Conservation (phyloP, 2,797 vertebrate genomes). For the Anolis apletophallus region DNA sequence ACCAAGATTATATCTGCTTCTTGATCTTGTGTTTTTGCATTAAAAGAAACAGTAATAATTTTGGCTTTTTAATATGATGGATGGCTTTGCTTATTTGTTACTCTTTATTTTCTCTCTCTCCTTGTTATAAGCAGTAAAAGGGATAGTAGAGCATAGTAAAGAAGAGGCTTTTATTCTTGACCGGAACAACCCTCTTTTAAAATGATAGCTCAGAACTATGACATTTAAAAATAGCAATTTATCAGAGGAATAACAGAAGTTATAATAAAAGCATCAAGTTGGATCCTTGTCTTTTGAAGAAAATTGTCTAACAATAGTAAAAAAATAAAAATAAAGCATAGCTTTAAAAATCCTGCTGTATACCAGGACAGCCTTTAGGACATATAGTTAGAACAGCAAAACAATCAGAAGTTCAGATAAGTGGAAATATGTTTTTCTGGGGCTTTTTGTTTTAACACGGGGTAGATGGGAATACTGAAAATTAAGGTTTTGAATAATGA, state of each 20-base stretch:
- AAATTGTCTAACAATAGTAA: neutral
- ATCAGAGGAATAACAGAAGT: neutral
- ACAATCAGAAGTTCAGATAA: conserved; percentile 14
- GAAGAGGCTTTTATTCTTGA: neutral
- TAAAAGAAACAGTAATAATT: neutral
- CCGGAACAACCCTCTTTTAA: neutral
- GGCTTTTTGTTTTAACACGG: neutral
- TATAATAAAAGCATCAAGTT: neutral
- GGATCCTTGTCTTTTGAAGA: conserved; percentile 14
- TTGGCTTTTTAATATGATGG: neutral
- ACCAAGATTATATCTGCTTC: accelerated
- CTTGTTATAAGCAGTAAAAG: neutral
- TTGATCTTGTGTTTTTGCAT: accelerated
- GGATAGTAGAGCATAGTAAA: neutral
- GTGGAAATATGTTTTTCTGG: neutral
- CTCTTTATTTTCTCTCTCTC: accelerated
- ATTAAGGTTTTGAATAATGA: neutral
- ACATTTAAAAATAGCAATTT: conserved; percentile 21
- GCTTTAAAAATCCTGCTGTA: neutral
- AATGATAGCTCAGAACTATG: conserved; percentile 3
- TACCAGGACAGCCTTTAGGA: neutral
- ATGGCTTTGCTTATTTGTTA: neutral
- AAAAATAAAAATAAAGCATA: conserved; percentile 6
- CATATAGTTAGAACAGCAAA: neutral
- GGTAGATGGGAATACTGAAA: neutral